Base-by-base conservation (phyloP, 1,140 invertebrate species). In the Oscheius sp. region DNA sequence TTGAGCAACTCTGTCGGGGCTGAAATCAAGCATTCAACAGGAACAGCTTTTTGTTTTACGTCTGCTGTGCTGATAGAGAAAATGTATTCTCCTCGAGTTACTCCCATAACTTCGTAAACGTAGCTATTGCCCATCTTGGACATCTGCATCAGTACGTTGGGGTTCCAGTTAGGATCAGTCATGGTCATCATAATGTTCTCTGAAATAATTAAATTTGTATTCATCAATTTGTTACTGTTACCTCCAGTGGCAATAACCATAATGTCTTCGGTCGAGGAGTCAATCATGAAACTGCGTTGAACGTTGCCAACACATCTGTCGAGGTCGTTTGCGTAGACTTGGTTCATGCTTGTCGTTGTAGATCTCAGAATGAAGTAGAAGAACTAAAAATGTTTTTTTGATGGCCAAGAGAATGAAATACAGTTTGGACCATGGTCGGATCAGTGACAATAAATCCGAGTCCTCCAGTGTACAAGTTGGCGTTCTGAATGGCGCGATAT, bases 191-290 rank as follows among this genome's bases (percentile, higher is more conserved):
- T 42, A 10, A 78, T 42, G 18, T 73, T 68, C 35, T 70, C 75
- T 76, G 35, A 76, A 70, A 46, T 23, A 29, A 28, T 29, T 36
- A 42, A 1, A 31, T 70, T 36, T n/a, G n/a, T n/a, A n/a, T n/a
- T n/a, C n/a, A n/a, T n/a, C n/a, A n/a, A 7, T 0, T 73, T 58
- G 1, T 29, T 2, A 26, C 26, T 64, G 1, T 2, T 59, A 77
- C 65, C 18, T 67, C 77, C 77, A 26, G 70, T 71, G 49, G 77
- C 77, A 23, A 79, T 31, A 31, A 79, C 66, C 23, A 70, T 35
- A 18, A 79, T 35, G 1, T 55, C 55, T 15, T 58, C 46, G 13
- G 72, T 61, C 7, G 75, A 78, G 10, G 76, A 23, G 38, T 78
- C 77, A 68, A 76, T 68, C 13, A 78, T 34, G 66, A 78, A 78